Percentiles rank a stretch among this genome's conserved stretches.
Conservation (phyloP, 2,113 vertebrate species). For the Carassius carassius region DNA sequence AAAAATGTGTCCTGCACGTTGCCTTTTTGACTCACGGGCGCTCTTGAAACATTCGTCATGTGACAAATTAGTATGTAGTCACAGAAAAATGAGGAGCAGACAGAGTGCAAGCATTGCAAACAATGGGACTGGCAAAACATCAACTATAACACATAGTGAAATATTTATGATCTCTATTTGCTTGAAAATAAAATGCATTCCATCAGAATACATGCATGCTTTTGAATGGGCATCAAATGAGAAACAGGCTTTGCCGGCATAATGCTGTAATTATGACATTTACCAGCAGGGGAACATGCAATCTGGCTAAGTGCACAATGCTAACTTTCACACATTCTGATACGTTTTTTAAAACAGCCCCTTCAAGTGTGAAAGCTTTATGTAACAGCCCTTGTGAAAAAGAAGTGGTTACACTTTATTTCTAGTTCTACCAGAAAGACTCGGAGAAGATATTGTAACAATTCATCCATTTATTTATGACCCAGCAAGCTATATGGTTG, state of each 20-base stretch:
- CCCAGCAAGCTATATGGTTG: no score
- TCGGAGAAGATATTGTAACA: no score
- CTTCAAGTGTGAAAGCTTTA: background rate
- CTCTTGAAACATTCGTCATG: background rate
- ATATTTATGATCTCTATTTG: background rate
- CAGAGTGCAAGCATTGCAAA: background rate
- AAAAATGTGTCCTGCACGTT: background rate
- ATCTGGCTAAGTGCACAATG: background rate
- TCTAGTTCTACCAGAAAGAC: no score
- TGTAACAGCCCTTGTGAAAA: background rate
- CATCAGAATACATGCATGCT: background rate
- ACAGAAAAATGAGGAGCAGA: background rate
- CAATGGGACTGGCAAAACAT: background rate
- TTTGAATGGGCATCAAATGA: background rate
- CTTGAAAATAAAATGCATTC: background rate
- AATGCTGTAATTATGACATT: background rate
- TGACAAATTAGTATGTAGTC: background rate
- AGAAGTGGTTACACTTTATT: no score
- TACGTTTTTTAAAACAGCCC: background rate
- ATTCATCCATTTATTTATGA: no score
- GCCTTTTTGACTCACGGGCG: background rate
- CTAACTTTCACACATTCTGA: background rate
- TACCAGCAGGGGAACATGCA: background rate
- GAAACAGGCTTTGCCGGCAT: background rate
- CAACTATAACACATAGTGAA: background rate